phyloP scores from a whole-genome alignment of 37 sponge, comb jelly and placozoan genomes.

The Ephydatia muelleri region DNA sequence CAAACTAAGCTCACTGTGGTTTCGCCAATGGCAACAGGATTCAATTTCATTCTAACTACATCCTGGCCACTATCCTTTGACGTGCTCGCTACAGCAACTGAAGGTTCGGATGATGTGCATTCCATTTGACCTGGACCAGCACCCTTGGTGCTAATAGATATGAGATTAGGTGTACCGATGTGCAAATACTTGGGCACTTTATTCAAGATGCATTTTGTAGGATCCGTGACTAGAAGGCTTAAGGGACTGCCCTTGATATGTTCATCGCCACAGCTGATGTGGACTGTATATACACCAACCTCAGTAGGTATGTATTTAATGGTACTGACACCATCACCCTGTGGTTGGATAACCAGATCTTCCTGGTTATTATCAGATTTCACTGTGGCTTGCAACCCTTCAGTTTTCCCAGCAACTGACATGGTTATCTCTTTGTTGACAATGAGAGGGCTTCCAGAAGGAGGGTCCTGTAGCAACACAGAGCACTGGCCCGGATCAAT shows the following conservation, averaged over 20 bases:
- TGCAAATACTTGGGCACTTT: conserved; percentile 42
- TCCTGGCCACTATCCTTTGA: not conserved
- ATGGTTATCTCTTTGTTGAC: conserved; percentile 49
- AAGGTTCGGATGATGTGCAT: conserved; percentile 13
- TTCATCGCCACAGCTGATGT: conserved; percentile 78
- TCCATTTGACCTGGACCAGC: conserved; percentile 68
- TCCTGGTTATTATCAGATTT: conserved; percentile 26
- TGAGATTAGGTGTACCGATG: conserved; percentile 30
- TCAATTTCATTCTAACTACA: conserved; percentile 2
- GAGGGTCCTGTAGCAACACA: conserved; percentile 48
- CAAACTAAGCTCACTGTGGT: conserved; percentile 29
- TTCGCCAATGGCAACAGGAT: conserved; percentile 39
- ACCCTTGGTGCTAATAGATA: conserved; percentile 61
- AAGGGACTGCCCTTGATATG: conserved; percentile 83
- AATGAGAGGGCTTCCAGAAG: conserved; percentile 47
- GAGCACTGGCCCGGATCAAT: conserved; percentile 46
- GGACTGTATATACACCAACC: conserved; percentile 70
- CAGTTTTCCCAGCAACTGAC: conserved; percentile 40
- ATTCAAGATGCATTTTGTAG: conserved; percentile 46
- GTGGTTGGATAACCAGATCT: conserved; percentile 10
- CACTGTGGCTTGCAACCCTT: conserved; percentile 44
- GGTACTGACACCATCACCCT: conserved; percentile 33
- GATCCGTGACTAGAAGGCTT: conserved; percentile 51
- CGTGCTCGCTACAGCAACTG: not conserved
- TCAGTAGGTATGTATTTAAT: conserved; percentile 53